Conservation (phyloP, 2,797 vertebrate species). For the Aphelocoma californica region DNA sequence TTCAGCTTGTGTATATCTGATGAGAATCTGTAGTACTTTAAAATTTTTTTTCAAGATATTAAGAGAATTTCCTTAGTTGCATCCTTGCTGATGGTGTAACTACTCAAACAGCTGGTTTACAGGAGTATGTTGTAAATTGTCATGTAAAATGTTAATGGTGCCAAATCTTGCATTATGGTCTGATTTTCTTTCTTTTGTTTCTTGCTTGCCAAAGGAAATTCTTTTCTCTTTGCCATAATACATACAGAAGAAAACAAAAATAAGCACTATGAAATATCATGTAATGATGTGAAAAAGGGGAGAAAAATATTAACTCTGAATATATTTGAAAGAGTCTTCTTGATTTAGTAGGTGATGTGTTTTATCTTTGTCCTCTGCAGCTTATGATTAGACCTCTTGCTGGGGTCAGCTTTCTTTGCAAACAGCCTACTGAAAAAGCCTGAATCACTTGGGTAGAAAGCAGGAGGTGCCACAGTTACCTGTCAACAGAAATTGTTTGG, state of each 20-base stretch:
- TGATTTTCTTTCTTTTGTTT: not conserved
- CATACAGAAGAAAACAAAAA: slow-evolving; percentile 12
- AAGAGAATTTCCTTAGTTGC: not conserved
- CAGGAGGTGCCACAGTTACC: not conserved
- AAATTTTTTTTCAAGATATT: not conserved
- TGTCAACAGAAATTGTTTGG: not conserved
- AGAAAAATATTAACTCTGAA: not conserved
- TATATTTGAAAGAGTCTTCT: not conserved
- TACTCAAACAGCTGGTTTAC: not conserved
- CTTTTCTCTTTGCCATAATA: not conserved
- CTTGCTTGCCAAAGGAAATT: not conserved
- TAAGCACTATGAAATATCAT: not conserved
- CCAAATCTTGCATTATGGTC: not conserved
- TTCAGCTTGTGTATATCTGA: not conserved
- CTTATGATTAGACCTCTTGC: not conserved
- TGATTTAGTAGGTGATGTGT: not conserved
- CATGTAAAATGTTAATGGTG: not conserved
- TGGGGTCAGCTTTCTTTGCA: not conserved
- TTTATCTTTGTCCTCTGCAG: not conserved
- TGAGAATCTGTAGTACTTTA: not conserved
- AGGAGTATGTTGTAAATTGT: not conserved
- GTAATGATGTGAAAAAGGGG: not conserved
- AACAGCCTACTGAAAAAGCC: not conserved
- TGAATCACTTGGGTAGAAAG: not conserved
- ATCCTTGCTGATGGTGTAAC: not conserved